Base-by-base conservation (phyloP, 2,797 vertebrate genomes). In the Eurystomus glaucurus region DNA sequence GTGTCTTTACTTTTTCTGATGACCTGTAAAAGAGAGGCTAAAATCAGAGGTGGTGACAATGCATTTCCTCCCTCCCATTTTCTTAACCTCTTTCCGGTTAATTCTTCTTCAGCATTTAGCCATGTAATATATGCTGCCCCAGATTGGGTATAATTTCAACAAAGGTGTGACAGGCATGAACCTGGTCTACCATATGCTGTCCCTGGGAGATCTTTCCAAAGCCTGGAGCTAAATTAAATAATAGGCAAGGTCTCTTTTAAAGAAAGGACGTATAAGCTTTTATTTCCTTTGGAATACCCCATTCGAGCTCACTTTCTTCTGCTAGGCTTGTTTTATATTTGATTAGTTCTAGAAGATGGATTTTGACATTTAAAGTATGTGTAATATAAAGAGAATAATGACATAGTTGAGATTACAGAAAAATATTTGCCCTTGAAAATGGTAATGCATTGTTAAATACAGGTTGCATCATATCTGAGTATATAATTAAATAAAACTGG, bases 281-380 rank as follows among this genome's bases (percentile, higher is more conserved):
- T 81, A 39, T 81, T 95, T 96, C 26, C 85, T 62, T 52, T 52
- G 74, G 81, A 88, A 68, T 88, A 76, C 45, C 72, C 82, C 66
- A 88, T 88, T 93, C 81, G 82, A 89, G 45, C 62, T 91, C 16
- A 8, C 71, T 92, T 80, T 86, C 57, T 83, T 51, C 83, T 93
- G 61, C 62, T 65, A 69, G 64, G 54, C 70, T 96, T 88, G 19
- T 76, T 86, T 91, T 86, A 39, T 54, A 84, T 95, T 92, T 94
- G 77, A 88, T 96, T 95, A 88, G 80, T 64, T 95, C 86, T 96
- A 79, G 48, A 43, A 88, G 85, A 89, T 78, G 88, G 90, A 93
- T 96, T 97, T 97, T 97, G 92, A 96, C 90, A 90, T 92, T 94
- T 94, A 75, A 96, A 96, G 88, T 92, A 65, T 80, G 93, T 94